These are phyloP conservation scores for Lethocerus indicus DNA, from an alignment of 1,140 invertebrate genomes.

Conservation along the genomic window DNA sequence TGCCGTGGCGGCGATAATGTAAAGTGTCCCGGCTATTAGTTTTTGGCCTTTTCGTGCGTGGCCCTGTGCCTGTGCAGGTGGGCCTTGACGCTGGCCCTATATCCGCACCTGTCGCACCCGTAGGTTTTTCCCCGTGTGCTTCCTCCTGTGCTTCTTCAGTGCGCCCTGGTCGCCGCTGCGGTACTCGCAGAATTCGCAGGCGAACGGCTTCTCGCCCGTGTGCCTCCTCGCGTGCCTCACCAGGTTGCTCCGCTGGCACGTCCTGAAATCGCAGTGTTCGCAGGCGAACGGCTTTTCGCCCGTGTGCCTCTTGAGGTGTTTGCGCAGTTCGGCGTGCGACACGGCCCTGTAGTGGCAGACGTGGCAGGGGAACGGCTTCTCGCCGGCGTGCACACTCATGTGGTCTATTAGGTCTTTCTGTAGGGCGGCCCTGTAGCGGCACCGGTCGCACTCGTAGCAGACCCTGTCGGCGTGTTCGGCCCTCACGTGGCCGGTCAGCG, in stretches of 20 bases:
- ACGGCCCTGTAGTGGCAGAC: not conserved
- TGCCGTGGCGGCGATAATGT: too few relatives aligned
- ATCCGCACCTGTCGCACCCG: too few relatives aligned
- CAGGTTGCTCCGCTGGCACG: slow-evolving; percentile 1
- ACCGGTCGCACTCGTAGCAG: too few relatives aligned
- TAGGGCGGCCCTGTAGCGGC: too few relatives aligned
- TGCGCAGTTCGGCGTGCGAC: not conserved
- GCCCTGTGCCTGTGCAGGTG: too few relatives aligned
- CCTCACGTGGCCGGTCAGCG: slow-evolving; percentile 14
- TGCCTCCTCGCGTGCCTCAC: slow-evolving; percentile 26
- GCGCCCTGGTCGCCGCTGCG: slow-evolving; percentile 23
- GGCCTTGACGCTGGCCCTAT: too few relatives aligned
- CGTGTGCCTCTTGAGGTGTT: slow-evolving; percentile 14
- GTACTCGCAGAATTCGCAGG: slow-evolving; percentile 34
- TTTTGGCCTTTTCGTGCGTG: too few relatives aligned
- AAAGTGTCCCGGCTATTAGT: too few relatives aligned
- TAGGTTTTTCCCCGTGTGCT: not conserved
- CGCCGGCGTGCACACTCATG: slow-evolving; percentile 29
- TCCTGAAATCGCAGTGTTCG: slow-evolving; percentile 13
- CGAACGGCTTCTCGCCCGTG: slow-evolving; percentile 30
- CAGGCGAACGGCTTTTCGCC: slow-evolving; percentile 16
- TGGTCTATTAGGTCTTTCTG: too few relatives aligned
- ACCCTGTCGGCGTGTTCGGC: too few relatives aligned
- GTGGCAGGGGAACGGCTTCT: too few relatives aligned
- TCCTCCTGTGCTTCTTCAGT: slow-evolving; percentile 1